phyloP scores from a whole-genome alignment of 1,140 invertebrate genomes.

The Pantala flavescens region DNA sequence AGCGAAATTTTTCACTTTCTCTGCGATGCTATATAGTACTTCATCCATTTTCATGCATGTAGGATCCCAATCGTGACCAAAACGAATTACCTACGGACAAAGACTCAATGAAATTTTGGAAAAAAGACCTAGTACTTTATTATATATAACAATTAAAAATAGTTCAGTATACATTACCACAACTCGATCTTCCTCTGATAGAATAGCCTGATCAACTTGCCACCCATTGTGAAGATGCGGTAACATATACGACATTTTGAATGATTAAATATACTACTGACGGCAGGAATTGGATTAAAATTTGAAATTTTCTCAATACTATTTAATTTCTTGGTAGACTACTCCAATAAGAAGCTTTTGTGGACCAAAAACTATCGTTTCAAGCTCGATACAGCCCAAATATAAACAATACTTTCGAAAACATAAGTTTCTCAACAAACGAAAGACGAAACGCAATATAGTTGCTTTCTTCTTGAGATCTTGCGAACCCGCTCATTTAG shows the following conservation, averaged over 20 bases:
- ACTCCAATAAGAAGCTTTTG: no score
- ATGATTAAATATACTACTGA: background rate
- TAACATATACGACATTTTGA: conserved; percentile 95
- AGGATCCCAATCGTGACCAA: conserved; percentile 99
- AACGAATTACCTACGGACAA: conserved; percentile 71
- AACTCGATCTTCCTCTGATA: conserved; percentile 95
- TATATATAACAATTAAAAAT: background rate
- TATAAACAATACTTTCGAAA: no score
- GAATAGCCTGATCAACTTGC: conserved; percentile 98
- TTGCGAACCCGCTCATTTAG: no score
- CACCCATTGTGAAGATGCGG: conserved; percentile 98
- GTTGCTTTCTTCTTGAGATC: no score
- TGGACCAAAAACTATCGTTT: no score
- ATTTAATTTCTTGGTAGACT: no score
- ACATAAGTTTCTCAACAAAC: no score
- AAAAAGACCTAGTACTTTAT: background rate
- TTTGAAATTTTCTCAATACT: no score
- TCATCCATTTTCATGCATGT: conserved; percentile 99
- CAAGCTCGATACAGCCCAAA: no score
- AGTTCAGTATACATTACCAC: conserved; percentile 55
- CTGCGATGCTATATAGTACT: conserved; percentile 93
- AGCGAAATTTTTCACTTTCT: conserved; percentile 98
- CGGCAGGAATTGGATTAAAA: no score
- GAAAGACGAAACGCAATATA: no score
- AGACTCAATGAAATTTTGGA: background rate